Evolutionary conservation across 2,113 vertebrate genomes (phyloP).

Genomic region (Leptodactylus fuscus): DNA sequence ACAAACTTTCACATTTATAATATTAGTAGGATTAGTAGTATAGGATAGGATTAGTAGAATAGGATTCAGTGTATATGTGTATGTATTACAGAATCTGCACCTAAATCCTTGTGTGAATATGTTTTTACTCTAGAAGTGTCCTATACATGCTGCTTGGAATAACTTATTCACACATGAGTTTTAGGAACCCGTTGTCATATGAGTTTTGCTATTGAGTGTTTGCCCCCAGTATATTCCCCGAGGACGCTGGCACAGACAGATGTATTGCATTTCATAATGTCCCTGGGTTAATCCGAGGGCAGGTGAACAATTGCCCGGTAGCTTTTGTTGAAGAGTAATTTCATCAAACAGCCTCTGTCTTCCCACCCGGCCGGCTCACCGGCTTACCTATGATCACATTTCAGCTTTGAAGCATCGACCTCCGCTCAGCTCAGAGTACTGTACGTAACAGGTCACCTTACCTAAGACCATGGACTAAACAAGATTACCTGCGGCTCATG

Average conservation of each 20-base stretch:
- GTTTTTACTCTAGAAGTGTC: neutral
- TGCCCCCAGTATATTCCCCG: neutral
- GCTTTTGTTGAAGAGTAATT: conserved; percentile 55
- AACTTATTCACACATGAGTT: no score
- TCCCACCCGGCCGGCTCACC: neutral
- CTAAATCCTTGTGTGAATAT: neutral
- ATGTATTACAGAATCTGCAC: no score
- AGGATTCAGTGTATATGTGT: no score
- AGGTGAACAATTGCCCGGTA: conserved; percentile 38
- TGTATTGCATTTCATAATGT: conserved; percentile 49
- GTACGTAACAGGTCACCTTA: conserved; percentile 38
- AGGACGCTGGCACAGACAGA: neutral
- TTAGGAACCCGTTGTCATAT: no score
- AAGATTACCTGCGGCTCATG: conserved; percentile 45
- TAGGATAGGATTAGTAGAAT: no score
- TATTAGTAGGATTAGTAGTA: no score
- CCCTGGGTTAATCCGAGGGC: conserved; percentile 48
- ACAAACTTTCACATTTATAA: no score
- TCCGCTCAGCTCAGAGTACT: conserved; percentile 52
- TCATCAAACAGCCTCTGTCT: conserved; percentile 41
- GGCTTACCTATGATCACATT: neutral
- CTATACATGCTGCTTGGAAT: neutral
- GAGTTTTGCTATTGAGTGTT: no score
- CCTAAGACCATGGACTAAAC: conserved; percentile 35
- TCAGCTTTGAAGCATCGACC: conserved; percentile 48